Evolutionary conservation across 2,113 vertebrate genomes (phyloP).

Genomic region (Brevimyrus niger): DNA sequence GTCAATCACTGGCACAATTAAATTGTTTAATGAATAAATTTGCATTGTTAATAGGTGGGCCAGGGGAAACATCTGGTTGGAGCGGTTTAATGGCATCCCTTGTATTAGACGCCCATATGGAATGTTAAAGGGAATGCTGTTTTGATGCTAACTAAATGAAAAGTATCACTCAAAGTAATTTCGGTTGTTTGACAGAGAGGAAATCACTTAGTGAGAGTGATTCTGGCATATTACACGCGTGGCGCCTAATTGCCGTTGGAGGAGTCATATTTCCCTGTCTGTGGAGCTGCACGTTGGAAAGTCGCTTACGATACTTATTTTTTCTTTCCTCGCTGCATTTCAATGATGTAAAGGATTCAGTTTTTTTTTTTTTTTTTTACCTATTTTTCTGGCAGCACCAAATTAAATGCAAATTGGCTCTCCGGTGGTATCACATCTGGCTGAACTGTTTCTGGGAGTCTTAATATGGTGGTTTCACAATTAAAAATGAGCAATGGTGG

Average conservation of each 20-base stretch:
- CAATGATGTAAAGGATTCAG: conserved; percentile 3
- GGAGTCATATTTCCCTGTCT: conserved; percentile 34
- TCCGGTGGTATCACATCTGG: conserved; percentile 50
- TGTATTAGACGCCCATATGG: conserved; percentile 63
- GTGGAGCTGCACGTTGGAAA: not conserved
- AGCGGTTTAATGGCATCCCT: conserved; percentile 51
- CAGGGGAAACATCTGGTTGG: conserved; percentile 61
- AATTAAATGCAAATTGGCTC: conserved; percentile 52
- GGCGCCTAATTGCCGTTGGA: conserved; percentile 53
- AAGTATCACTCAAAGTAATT: conserved; percentile 65
- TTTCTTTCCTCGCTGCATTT: conserved; percentile 38
- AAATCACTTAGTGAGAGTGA: conserved; percentile 63
- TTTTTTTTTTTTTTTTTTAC: conserved; percentile 5
- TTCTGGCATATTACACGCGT: conserved; percentile 53
- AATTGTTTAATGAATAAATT: conserved; percentile 73
- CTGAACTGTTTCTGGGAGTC: conserved; percentile 35
- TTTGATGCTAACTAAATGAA: conserved; percentile 64
- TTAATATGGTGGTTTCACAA: conserved; percentile 46
- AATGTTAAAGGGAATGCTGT: conserved; percentile 55
- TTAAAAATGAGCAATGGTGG: conserved; percentile 50
- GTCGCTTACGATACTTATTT: conserved; percentile 28
- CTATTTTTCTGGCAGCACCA: conserved; percentile 34
- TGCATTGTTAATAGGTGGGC: conserved; percentile 60
- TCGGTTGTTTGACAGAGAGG: conserved; percentile 57
- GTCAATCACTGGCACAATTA: conserved; percentile 70